phyloP scores from a whole-genome alignment of 2,113 vertebrate genomes.

The Sander lucioperca region DNA sequence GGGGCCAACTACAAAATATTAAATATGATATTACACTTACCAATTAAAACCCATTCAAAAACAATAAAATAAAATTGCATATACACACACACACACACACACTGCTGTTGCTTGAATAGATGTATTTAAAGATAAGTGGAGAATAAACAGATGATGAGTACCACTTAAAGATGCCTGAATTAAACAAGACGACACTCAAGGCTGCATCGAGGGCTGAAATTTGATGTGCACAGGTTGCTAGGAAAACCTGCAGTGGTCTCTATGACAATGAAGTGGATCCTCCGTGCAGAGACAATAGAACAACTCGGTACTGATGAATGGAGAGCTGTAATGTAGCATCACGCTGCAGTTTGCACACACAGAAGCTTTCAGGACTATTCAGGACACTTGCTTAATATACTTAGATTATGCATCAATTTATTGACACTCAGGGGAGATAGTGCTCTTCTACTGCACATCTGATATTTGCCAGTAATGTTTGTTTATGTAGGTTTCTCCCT shows the following conservation, averaged over 20 bases:
- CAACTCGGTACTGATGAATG: not conserved
- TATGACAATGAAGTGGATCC: constrained; percentile 32
- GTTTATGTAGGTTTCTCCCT: not conserved
- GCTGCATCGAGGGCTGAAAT: constrained; percentile 23
- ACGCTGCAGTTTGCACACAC: not conserved
- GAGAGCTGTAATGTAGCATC: constrained; percentile 35
- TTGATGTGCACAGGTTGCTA: constrained; percentile 36
- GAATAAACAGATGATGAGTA: constrained; percentile 33
- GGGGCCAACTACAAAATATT: not conserved
- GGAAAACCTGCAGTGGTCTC: constrained; percentile 47
- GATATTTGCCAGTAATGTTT: not conserved
- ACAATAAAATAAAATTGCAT: not conserved
- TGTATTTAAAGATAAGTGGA: constrained; percentile 26
- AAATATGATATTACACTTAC: not conserved
- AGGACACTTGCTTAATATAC: constrained; percentile 9
- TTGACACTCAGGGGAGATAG: not conserved
- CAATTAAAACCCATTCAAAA: not conserved
- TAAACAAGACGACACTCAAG: constrained; percentile 23
- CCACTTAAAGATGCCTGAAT: constrained; percentile 60
- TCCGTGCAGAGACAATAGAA: constrained; percentile 20
- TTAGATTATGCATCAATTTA: constrained; percentile 24
- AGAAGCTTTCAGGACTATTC: constrained; percentile 13
- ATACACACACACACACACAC: not conserved
- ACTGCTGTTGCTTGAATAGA: constrained; percentile 1
- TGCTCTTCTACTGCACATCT: not conserved